Evolutionary conservation across 2,113 vertebrate genomes (phyloP).

Genomic region (Stegostoma tigrinum): DNA sequence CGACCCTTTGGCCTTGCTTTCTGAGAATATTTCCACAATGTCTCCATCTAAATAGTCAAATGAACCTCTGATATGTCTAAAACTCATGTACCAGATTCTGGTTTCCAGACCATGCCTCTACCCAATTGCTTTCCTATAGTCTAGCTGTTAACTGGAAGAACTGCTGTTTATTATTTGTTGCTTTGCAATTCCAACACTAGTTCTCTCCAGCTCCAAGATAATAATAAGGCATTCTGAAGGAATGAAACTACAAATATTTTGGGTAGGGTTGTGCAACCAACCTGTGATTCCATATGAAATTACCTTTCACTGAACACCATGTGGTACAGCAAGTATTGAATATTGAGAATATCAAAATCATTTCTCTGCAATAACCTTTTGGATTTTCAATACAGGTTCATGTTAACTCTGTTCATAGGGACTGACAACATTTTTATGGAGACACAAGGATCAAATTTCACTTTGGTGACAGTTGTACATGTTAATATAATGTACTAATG

Average conservation of each 20-base stretch:
- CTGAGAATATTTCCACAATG: not conserved
- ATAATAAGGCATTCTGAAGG: not conserved
- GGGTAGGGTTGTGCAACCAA: not conserved
- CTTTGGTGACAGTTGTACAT: not conserved
- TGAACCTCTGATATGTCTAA: not conserved
- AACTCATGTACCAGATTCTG: not conserved
- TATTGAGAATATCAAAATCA: not conserved
- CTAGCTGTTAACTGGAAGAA: not conserved
- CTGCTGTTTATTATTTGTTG: not conserved
- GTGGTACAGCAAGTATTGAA: not conserved
- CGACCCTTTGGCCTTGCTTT: not conserved
- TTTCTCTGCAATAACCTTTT: not conserved
- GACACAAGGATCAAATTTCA: not conserved
- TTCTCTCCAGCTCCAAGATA: not conserved
- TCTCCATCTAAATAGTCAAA: not conserved
- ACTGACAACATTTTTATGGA: not conserved
- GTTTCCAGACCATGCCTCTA: not conserved
- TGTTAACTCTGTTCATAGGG: not conserved
- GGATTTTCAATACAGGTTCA: not conserved
- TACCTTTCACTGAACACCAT: not conserved
- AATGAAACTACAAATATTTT: not conserved
- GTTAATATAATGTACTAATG: not conserved
- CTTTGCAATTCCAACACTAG: not conserved
- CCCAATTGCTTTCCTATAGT: not conserved
- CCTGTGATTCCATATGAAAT: not conserved